phyloP scores from a whole-genome alignment of 2,797 vertebrate species.

The Alosa sapidissima region DNA sequence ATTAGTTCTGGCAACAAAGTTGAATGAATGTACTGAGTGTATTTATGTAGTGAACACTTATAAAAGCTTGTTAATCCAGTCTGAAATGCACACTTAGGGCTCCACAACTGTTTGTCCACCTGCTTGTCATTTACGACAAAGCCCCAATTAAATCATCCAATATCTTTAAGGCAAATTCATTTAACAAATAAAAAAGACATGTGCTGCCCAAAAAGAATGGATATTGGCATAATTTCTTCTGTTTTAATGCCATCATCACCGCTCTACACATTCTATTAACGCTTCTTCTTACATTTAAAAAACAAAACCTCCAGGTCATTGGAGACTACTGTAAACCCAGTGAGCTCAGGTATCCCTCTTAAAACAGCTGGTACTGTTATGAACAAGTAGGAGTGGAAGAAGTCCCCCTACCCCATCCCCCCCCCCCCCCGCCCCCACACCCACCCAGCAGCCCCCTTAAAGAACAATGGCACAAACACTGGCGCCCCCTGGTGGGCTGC shows the following conservation, averaged over 20 bases:
- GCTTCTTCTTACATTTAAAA: constrained; percentile 21
- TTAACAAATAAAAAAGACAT: neutral
- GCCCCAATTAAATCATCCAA: constrained; percentile 16
- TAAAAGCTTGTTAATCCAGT: neutral
- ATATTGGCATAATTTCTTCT: constrained; percentile 27
- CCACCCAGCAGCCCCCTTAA: neutral
- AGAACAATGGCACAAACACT: neutral
- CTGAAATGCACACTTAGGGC: neutral
- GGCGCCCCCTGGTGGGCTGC: neutral
- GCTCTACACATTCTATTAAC: constrained; percentile 3
- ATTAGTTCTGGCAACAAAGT: constrained; percentile 31
- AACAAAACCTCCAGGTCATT: neutral
- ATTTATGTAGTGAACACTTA: neutral
- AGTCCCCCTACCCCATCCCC: too few species aligned
- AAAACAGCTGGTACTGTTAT: constrained; percentile 42
- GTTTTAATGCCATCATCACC: neutral
- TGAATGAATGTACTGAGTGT: constrained; percentile 6
- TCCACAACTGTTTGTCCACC: neutral
- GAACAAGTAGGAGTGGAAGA: constrained; percentile 33
- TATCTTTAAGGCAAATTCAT: constrained; percentile 42
- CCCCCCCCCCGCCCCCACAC: neutral
- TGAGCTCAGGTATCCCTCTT: constrained; percentile 27
- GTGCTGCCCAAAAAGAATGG: constrained; percentile 13
- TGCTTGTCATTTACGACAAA: constrained; percentile 17
- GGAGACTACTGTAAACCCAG: constrained; percentile 12